phyloP scores from a whole-genome alignment of 2,797 vertebrate species.

The Antennarius maculatus region DNA sequence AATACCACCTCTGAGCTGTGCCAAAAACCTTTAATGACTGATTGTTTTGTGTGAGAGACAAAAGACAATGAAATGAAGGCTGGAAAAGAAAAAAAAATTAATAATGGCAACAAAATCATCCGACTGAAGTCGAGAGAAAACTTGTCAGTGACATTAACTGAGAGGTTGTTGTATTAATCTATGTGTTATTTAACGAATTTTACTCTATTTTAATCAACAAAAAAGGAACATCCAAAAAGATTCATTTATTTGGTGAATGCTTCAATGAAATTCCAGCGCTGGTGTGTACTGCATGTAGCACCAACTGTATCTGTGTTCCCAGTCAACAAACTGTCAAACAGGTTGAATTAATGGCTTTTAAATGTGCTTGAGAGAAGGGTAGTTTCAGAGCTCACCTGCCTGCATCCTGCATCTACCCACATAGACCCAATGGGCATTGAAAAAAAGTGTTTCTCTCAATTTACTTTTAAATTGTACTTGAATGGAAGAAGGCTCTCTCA shows the following conservation, averaged over 20 bases:
- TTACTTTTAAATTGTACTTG: not conserved
- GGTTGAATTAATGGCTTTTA: constrained; percentile 25
- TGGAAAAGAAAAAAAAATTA: not conserved
- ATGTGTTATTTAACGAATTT: too few relatives aligned
- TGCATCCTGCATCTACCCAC: constrained; percentile 24
- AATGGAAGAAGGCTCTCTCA: not conserved
- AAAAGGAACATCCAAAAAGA: not conserved
- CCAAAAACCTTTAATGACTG: constrained; percentile 25
- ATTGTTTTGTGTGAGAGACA: constrained; percentile 22
- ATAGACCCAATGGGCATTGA: not conserved
- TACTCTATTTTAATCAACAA: not conserved
- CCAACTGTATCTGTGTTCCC: constrained; percentile 19
- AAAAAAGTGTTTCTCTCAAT: not conserved
- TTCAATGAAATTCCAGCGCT: constrained; percentile 28
- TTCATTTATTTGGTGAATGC: constrained; percentile 5
- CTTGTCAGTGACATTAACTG: not conserved
- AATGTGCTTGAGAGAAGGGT: not conserved
- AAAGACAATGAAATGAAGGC: constrained; percentile 13
- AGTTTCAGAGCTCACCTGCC: constrained; percentile 9
- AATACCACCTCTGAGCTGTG: constrained; percentile 18
- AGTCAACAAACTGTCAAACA: constrained; percentile 41
- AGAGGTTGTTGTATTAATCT: not conserved
- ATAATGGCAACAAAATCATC: not conserved
- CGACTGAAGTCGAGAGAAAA: not conserved
- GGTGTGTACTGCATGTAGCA: constrained; percentile 6